Evolutionary conservation across 53 echinoderm and acorn worm species (phyloP).

Genomic region (Paracentrotus lividus): DNA sequence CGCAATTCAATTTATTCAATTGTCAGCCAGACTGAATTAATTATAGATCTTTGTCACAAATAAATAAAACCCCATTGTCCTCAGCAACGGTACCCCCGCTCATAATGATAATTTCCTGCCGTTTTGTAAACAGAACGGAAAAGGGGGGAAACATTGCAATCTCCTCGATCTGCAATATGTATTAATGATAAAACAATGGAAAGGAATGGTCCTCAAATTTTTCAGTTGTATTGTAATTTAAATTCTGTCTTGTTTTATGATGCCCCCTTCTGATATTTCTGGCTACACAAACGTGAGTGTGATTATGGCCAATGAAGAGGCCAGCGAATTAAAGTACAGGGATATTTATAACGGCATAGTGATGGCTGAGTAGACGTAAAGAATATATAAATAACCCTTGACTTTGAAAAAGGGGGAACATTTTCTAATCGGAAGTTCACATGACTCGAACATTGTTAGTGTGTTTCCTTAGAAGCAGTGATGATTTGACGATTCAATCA

Average conservation of each 20-base stretch:
- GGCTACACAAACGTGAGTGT: background rate
- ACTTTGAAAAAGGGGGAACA: background rate
- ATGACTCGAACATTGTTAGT: background rate
- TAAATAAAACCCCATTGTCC: slow-evolving; percentile 35
- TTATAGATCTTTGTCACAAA: background rate
- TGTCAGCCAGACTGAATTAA: background rate
- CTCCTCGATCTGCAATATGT: background rate
- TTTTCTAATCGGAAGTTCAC: slow-evolving; percentile 38
- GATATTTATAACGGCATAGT: slow-evolving; percentile 32
- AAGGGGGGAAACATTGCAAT: background rate
- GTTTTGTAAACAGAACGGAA: background rate
- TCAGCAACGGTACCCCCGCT: background rate
- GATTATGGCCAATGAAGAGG: background rate
- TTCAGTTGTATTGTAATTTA: background rate
- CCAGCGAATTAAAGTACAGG: background rate
- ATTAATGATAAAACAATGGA: background rate
- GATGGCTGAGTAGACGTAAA: background rate
- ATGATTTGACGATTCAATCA: background rate
- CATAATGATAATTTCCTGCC: no score
- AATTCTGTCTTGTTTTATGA: background rate
- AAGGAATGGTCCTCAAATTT: background rate
- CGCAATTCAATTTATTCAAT: background rate
- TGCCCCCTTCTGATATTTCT: background rate
- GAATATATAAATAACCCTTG: slow-evolving; percentile 4
- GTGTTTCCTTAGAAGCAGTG: background rate